phyloP scores from a whole-genome alignment of 2,888 invertebrate species.

The Euplagia quadripunctaria region DNA sequence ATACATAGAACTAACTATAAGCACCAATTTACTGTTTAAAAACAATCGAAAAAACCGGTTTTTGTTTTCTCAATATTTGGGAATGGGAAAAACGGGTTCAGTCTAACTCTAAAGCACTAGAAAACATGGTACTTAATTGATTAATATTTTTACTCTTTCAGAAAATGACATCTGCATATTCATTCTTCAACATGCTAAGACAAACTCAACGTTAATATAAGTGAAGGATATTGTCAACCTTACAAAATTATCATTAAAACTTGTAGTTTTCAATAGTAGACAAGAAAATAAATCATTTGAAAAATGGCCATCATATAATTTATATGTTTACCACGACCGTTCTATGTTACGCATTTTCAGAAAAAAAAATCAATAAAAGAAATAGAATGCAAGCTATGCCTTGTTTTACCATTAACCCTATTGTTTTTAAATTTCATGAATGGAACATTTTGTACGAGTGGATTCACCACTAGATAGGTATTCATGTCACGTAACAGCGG shows the following conservation, averaged over 20 bases:
- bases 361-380: constrained; percentile 7
- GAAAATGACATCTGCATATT: constrained; percentile 73
- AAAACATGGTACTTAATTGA: no score
- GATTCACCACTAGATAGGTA: constrained; percentile 42
- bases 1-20: no score
- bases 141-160: constrained; percentile 52
- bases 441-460: constrained; percentile 40
- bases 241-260: not conserved
- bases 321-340: not conserved
- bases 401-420: constrained; percentile 28
- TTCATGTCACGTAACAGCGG: constrained; percentile 60
- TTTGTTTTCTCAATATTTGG: no score
- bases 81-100: no score
- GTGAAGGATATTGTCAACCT: not conserved
- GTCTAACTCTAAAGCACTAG: no score
- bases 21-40: no score
- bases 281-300: no score
- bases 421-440: constrained; percentile 29
- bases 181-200: constrained; percentile 73
- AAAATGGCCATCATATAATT: not conserved
- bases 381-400: constrained; percentile 2
- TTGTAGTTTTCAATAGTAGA: not conserved
- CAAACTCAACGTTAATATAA: constrained; percentile 44
- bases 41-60: no score
- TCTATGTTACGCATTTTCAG: not conserved